Conservation (phyloP, 2,113 vertebrate species). For the Heterochromis multidens region DNA sequence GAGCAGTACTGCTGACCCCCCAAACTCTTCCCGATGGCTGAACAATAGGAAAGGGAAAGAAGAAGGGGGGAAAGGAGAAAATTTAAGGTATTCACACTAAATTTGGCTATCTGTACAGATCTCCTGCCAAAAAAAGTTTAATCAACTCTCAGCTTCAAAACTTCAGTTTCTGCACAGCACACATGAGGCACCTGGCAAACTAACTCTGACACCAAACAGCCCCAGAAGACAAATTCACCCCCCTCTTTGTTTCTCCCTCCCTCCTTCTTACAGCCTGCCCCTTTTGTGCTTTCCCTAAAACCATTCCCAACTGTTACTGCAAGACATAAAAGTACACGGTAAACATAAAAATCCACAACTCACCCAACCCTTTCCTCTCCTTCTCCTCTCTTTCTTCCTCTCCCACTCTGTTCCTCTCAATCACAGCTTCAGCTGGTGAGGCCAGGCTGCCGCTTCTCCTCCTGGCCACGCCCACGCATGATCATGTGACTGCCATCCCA, state of each 20-base stretch:
- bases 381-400: conserved; percentile 33
- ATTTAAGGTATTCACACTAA: not conserved
- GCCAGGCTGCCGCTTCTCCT: conserved; percentile 36
- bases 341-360: conserved; percentile 47
- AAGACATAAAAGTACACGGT: conserved; percentile 12
- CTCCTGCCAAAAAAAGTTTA: not conserved
- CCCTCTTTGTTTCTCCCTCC: not conserved
- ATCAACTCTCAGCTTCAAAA: not conserved
- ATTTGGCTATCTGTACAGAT: not conserved
- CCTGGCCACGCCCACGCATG: conserved; percentile 59
- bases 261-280: not conserved
- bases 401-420: conserved; percentile 61
- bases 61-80: not conserved
- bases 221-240: not conserved
- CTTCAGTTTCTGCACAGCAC: not conserved
- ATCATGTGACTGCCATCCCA: conserved; percentile 70
- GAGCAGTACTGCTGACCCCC: conserved; percentile 33
- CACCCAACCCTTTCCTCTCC: conserved; percentile 71
- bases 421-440: conserved; percentile 74
- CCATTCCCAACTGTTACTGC: not conserved
- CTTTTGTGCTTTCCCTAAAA: not conserved
- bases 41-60: conserved; percentile 49
- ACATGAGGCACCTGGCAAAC: conserved; percentile 27
- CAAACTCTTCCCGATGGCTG: conserved; percentile 44
- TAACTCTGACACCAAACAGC: conserved; percentile 10